phyloP scores from a whole-genome alignment of 2,797 vertebrate genomes.

The Hirundo rustica region DNA sequence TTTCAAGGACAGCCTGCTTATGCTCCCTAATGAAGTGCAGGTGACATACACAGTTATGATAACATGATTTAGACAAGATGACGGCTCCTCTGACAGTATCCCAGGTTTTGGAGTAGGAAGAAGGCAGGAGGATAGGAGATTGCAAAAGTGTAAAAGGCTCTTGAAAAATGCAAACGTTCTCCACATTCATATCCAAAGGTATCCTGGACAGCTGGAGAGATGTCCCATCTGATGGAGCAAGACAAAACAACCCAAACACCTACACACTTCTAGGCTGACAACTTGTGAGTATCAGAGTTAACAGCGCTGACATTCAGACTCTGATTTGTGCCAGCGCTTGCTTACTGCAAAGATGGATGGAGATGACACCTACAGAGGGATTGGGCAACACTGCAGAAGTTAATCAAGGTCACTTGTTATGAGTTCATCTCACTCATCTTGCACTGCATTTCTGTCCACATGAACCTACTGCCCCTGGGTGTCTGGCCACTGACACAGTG shows the following conservation, averaged over 20 bases:
- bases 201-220: not conserved
- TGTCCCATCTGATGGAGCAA: not conserved
- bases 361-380: not conserved
- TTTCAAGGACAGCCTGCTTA: slow-evolving; percentile 57
- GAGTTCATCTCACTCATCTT: not conserved
- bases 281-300: not conserved
- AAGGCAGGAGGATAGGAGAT: not conserved
- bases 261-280: not conserved
- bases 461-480: not conserved
- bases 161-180: not conserved
- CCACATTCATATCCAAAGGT: not conserved
- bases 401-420: not conserved
- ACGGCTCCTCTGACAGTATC: not conserved
- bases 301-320: not conserved
- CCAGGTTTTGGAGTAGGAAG: not conserved
- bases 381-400: not conserved
- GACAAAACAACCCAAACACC: not conserved
- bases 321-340: not conserved
- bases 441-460: not conserved
- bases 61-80: slow-evolving; percentile 23
- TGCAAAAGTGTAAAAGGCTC: not conserved
- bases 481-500: not conserved
- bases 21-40: slow-evolving; percentile 20
- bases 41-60: slow-evolving; percentile 31
- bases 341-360: not conserved